Conservation (phyloP, 2,113 vertebrate species). For the Emydocephalus ijimae region DNA sequence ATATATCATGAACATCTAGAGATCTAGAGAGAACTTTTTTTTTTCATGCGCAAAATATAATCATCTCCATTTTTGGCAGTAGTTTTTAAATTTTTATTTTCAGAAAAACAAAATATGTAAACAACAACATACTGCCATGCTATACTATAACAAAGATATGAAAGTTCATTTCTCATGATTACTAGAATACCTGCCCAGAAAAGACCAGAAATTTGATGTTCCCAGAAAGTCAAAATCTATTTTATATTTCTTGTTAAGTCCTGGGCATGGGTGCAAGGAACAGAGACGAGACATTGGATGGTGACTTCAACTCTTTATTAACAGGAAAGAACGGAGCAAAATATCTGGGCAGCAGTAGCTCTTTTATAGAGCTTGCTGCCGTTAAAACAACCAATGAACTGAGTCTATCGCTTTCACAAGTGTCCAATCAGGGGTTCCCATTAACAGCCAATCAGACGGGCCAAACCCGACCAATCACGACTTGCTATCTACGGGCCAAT, state of each 20-base stretch:
- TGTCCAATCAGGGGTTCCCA: too few relatives aligned
- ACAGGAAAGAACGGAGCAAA: too few relatives aligned
- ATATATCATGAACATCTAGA: background rate
- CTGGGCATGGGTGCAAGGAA: too few relatives aligned
- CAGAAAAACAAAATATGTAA: constrained; percentile 13
- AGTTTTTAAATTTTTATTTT: constrained; percentile 43
- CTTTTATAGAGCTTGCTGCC: too few relatives aligned
- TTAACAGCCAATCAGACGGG: too few relatives aligned
- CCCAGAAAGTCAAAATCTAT: background rate
- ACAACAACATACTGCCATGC: constrained; percentile 22
- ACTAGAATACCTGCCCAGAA: background rate
- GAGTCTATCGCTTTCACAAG: too few relatives aligned
- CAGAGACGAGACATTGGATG: too few relatives aligned
- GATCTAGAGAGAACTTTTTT: background rate
- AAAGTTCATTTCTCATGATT: background rate
- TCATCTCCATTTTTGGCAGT: constrained; percentile 32
- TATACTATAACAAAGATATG: constrained; percentile 8
- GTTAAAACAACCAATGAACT: too few relatives aligned
- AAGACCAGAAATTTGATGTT: constrained; percentile 10
- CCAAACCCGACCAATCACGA: too few relatives aligned
- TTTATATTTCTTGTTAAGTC: background rate
- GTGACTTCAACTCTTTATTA: too few relatives aligned
- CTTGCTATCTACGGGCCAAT: too few relatives aligned
- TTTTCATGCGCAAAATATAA: background rate
- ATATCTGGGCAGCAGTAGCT: too few relatives aligned